These are phyloP conservation scores for Drosophila acutilabella DNA, from an alignment of 2,888 invertebrate genomes.

Conservation along the genomic window DNA sequence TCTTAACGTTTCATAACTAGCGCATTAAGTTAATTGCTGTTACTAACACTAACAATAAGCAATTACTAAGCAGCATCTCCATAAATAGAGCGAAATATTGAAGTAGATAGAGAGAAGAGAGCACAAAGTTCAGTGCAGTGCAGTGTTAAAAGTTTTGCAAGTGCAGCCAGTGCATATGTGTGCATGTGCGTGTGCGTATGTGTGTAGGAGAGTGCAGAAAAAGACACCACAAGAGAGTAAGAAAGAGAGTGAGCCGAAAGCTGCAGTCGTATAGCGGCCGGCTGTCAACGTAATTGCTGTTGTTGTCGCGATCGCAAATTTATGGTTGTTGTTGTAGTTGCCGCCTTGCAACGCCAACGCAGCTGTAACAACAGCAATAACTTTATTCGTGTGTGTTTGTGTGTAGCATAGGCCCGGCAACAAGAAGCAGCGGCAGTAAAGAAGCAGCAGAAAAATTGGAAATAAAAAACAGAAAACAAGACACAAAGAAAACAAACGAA, in stretches of 20 bases:
- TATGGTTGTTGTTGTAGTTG: conserved; percentile 26
- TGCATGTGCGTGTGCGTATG: conserved; percentile 14
- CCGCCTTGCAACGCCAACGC: conserved; percentile 37
- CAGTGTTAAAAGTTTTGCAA: conserved; percentile 30
- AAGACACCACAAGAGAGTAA: conserved; percentile 18
- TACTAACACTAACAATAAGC: neutral
- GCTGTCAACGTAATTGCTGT: conserved; percentile 52
- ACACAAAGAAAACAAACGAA: conserved; percentile 15
- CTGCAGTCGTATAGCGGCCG: conserved; percentile 54
- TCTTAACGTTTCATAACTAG: conserved; percentile 62
- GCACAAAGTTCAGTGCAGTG: conserved; percentile 3
- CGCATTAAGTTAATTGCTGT: conserved; percentile 34
- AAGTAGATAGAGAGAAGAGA: neutral
- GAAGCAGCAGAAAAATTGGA: conserved; percentile 12
- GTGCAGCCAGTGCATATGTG: conserved; percentile 20
- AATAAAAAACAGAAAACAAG: conserved; percentile 1
- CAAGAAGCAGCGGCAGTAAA: conserved; percentile 26
- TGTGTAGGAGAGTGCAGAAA: conserved; percentile 23
- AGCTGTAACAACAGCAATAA: conserved; percentile 43
- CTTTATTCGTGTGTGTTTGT: conserved; percentile 8
- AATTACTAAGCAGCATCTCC: conserved; percentile 11
- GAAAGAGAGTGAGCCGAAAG: conserved; percentile 25
- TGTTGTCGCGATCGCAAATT: conserved; percentile 21
- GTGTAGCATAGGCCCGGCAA: conserved; percentile 56
- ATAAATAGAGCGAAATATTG: conserved; percentile 2